These are phyloP conservation scores for Aporophyla lueneburgensis DNA, from an alignment of 2,888 invertebrate species.

Conservation along the genomic window DNA sequence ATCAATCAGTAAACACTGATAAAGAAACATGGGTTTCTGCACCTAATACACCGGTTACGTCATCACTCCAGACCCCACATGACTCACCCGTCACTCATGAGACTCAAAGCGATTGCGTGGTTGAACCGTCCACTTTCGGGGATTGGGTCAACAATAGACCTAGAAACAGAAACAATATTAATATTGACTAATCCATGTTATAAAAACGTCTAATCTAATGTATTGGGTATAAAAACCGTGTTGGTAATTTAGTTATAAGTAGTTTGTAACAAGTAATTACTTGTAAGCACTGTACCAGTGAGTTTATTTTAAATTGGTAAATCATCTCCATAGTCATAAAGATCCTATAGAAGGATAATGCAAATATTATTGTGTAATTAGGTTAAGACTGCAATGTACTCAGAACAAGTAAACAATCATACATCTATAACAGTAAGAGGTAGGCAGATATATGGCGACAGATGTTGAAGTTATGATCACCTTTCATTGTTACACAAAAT, in stretches of 20 bases:
- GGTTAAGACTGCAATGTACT: no score
- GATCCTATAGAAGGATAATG: no score
- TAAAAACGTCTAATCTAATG: not conserved
- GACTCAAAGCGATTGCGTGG: not conserved
- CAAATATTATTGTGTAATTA: no score
- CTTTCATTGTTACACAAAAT: no score
- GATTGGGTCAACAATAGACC: not conserved
- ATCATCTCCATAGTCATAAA: no score
- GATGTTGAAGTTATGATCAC: no score
- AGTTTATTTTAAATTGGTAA: no score
- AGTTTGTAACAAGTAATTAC: not conserved
- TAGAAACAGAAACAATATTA: not conserved
- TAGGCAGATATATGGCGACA: no score
- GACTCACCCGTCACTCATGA: not conserved
- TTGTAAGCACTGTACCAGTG: no score
- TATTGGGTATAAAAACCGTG: not conserved
- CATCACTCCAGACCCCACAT: not conserved
- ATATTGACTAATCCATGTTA: not conserved
- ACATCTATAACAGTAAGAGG: no score
- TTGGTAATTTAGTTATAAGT: not conserved
- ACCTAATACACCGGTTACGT: conserved; percentile 7
- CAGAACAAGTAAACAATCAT: no score
- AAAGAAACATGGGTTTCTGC: not conserved
- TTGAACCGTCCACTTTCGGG: not conserved
- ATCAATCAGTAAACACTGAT: not conserved